Conservation (phyloP, 1,140 invertebrate genomes). For the Pollicipes pollicipes region DNA sequence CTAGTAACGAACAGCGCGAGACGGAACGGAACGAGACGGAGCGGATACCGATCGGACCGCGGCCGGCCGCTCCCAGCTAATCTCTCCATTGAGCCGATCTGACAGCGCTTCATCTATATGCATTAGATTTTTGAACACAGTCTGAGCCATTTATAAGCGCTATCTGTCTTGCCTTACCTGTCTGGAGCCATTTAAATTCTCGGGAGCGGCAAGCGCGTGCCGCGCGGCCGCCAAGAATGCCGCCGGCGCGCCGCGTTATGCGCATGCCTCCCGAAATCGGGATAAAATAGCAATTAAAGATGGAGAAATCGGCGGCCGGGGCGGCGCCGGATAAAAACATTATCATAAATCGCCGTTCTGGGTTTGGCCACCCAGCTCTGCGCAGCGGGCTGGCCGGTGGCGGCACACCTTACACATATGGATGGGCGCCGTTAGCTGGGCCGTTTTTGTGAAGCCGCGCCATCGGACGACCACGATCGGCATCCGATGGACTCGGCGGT, state of each 20-base stretch:
- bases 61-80: neutral
- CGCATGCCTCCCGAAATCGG: neutral
- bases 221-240: too few species aligned
- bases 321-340: neutral
- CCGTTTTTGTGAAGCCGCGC: neutral
- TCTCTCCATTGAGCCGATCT: neutral
- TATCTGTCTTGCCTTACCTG: neutral
- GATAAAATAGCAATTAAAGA: constrained; percentile 1
- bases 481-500: neutral
- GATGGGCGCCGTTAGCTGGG: neutral
- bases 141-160: neutral
- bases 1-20: neutral
- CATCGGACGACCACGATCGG: too few species aligned
- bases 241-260: neutral
- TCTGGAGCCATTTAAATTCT: neutral
- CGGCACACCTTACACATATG: neutral
- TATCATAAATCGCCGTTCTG: neutral
- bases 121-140: neutral
- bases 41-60: neutral
- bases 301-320: neutral
- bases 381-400: neutral
- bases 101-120: neutral
- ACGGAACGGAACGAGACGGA: neutral
- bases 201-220: too few species aligned
- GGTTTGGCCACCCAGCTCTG: neutral